phyloP scores from a whole-genome alignment of 2,113 vertebrate genomes.

The Engystomops pustulosus region DNA sequence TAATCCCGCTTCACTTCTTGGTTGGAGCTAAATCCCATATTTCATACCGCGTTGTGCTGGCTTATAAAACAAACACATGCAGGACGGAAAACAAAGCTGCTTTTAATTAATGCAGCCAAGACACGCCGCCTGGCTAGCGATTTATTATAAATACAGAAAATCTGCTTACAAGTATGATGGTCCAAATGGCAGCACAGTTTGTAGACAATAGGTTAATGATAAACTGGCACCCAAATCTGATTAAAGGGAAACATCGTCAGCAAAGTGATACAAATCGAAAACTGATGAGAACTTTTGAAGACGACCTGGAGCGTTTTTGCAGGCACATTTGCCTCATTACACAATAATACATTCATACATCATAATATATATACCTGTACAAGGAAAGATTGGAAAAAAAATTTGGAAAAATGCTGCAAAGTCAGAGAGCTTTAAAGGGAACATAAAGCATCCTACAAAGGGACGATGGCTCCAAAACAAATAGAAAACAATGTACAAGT shows the following conservation, averaged over 20 bases:
- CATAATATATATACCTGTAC: background rate
- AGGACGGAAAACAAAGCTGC: slow-evolving; percentile 51
- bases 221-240: background rate
- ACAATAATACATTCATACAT: background rate
- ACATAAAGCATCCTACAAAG: no score
- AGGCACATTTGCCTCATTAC: no score
- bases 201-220: background rate
- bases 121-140: slow-evolving; percentile 31
- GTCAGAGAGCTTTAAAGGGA: no score
- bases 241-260: no score
- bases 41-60: slow-evolving; percentile 42
- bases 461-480: no score
- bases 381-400: background rate
- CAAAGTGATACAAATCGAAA: no score
- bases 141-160: slow-evolving; percentile 21
- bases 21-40: slow-evolving; percentile 41
- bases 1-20: background rate
- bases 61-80: slow-evolving; percentile 53
- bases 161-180: background rate
- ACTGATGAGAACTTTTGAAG: no score
- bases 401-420: no score
- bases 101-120: slow-evolving; percentile 48
- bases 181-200: background rate
- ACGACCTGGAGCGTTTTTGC: no score
- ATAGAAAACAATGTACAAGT: no score